phyloP scores from a whole-genome alignment of 2,797 vertebrate genomes.

The Microctenopoma steveboyesi region DNA sequence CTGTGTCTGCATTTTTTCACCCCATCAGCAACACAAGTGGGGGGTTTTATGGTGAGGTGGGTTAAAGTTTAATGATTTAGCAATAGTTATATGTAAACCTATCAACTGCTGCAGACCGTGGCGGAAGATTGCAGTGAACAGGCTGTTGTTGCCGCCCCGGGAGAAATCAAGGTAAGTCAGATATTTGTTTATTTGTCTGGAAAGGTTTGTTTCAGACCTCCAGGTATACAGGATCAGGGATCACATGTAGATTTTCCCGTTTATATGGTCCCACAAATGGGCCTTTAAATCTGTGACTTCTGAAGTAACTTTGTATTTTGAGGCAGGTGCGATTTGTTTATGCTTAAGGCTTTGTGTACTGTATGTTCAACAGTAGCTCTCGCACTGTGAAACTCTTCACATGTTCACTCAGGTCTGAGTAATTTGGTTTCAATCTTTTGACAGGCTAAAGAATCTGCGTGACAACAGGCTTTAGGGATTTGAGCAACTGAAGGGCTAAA shows the following conservation, averaged over 20 bases:
- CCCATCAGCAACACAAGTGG: background rate
- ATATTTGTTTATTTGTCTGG: background rate
- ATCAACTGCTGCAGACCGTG: constrained; percentile 18
- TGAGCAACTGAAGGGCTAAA: constrained; percentile 14
- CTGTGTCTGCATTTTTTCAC: background rate
- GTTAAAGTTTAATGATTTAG: constrained; percentile 73
- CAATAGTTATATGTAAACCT: constrained; percentile 47
- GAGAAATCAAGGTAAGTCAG: constrained; percentile 60
- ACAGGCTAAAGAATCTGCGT: constrained; percentile 27
- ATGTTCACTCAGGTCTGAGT: constrained; percentile 16
- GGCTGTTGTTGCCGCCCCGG: constrained; percentile 13
- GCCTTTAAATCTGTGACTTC: background rate
- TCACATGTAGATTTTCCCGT: background rate
- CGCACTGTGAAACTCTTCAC: background rate
- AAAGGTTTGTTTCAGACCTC: background rate
- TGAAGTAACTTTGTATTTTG: background rate
- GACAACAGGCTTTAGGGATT: constrained; percentile 26
- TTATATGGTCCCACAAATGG: background rate
- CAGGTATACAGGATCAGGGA: background rate
- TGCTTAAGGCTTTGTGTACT: background rate
- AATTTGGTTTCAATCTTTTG: constrained; percentile 26
- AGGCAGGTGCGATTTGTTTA: background rate
- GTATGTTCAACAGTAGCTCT: background rate
- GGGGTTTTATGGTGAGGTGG: constrained; percentile 55
- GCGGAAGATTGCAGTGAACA: constrained; percentile 7